Base-by-base conservation (phyloP, 1,140 invertebrate species). In the Camponotus pennsylvanicus region DNA sequence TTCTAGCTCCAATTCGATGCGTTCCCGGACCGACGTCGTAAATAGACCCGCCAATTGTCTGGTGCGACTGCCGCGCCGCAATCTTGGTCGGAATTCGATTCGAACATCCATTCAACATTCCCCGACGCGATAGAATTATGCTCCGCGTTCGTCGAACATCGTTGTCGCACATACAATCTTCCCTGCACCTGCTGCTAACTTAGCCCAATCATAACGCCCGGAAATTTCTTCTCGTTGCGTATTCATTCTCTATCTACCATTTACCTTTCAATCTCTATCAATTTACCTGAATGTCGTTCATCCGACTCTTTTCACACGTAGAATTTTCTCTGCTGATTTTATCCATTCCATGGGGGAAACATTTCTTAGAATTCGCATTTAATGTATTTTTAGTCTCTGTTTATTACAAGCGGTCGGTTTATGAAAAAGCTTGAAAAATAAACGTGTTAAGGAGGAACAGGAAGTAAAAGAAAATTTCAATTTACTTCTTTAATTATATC, bases 41-140 rank as follows among this genome's bases (percentile, higher is more conserved):
- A 90, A 90, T 89, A 87, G 73, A 76, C 34, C 64, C 57, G n/a
- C 75, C 85, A 40, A 90, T 90, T 80, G 75, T 86, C 83, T 83
- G 69, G n/a, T 49, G 40, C 45, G 15, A 9, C 4, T 64, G 59
- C 13, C 69, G 49, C 63, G 49, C 64, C 42, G 76, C 70, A 82
- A 86, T 78, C 89, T 90, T 69, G 32, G 21, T 21, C 64, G 86
- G 63, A 88, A 73, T 71, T 85, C 76, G 86, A 87, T 77, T 87
- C 77, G 71, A 75, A 57, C 63, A 71, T 78, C 67, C 55, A 55
- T 85, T 77, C 55, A 27, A 42, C 18, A 45, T 63, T 49, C 71
- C 21, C 34, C 32, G 49, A 63, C 45, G 32, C 80, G 86, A 70
- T 77, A 85, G 73, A 85, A 78, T 77, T 83, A 73, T 83, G 61